These are phyloP conservation scores for Drosophila arizonae DNA, from an alignment of 1,140 invertebrate species.

Conservation along the genomic window DNA sequence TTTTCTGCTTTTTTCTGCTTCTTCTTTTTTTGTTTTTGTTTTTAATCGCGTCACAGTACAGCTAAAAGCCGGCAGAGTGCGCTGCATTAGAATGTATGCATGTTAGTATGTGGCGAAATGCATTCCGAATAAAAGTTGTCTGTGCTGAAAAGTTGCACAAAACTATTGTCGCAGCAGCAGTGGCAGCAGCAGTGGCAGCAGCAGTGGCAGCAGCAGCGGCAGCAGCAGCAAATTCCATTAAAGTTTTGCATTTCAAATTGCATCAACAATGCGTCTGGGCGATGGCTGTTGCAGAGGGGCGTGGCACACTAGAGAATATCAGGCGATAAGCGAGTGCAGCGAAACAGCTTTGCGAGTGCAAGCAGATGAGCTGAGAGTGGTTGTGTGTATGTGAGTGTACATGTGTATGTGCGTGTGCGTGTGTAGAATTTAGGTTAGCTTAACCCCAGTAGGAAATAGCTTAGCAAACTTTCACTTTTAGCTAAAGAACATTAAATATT, in stretches of 20 bases:
- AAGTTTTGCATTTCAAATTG: slow-evolving; percentile 77
- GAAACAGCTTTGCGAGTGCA: slow-evolving; percentile 5
- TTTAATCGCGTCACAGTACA: neutral
- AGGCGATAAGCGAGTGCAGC: slow-evolving; percentile 24
- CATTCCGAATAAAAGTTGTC: slow-evolving; percentile 57
- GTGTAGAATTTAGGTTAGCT: neutral
- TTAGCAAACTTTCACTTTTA: neutral
- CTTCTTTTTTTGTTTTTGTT: neutral
- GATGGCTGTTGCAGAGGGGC: slow-evolving; percentile 6
- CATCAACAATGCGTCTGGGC: slow-evolving; percentile 46
- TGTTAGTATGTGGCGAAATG: slow-evolving; percentile 43
- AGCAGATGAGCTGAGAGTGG: slow-evolving; percentile 21
- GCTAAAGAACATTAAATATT: neutral
- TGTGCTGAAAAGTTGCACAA: slow-evolving; percentile 23
- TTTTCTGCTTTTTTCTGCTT: neutral
- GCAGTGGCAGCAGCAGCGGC: no score
- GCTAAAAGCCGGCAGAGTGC: neutral
- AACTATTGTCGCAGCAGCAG: slow-evolving; percentile 64
- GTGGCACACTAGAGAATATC: slow-evolving; percentile 20
- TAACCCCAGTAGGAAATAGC: neutral
- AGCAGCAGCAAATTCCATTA: slow-evolving; percentile 59
- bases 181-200: neutral
- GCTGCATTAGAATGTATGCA: slow-evolving; percentile 37
- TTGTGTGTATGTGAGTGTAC: neutral
- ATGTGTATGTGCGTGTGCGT: neutral